Conservation (phyloP, 2,113 vertebrate species). For the Cranoglanis bouderius region DNA sequence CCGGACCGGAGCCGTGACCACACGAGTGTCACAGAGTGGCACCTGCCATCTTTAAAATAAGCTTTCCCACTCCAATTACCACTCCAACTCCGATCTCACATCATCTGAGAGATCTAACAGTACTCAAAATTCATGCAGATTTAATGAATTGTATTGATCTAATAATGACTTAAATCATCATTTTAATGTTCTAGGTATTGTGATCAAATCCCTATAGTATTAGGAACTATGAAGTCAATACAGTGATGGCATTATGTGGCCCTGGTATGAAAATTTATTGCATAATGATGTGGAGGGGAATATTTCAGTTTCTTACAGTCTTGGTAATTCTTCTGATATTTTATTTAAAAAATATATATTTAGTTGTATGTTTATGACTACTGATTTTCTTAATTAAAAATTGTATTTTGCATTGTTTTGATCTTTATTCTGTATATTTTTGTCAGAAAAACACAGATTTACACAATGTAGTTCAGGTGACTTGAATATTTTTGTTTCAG, state of each 20-base stretch:
- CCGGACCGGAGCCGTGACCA: neutral
- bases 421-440: slow-evolving; percentile 7
- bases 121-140: neutral
- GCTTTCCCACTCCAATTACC: neutral
- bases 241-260: neutral
- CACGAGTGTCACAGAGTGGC: neutral
- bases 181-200: neutral
- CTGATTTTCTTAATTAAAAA: slow-evolving; percentile 58
- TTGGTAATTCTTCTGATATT: slow-evolving; percentile 8
- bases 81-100: too few species aligned
- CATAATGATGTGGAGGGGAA: neutral
- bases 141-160: neutral
- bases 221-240: neutral
- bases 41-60: neutral
- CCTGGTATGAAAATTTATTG: neutral
- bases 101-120: neutral
- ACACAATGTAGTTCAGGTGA: neutral
- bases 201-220: neutral
- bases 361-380: slow-evolving; percentile 50
- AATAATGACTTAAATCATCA: neutral
- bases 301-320: slow-evolving; percentile 9
- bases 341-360: slow-evolving; percentile 41
- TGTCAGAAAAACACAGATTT: slow-evolving; percentile 5
- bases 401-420: slow-evolving; percentile 57
- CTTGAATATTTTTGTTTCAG: slow-evolving; percentile 26